A percentile compares a stretch with the other conserved stretches of the same genome.
These are phyloP conservation scores for Xenopus petersii DNA, from an alignment of 2,797 vertebrate species.

Conservation along the genomic window DNA sequence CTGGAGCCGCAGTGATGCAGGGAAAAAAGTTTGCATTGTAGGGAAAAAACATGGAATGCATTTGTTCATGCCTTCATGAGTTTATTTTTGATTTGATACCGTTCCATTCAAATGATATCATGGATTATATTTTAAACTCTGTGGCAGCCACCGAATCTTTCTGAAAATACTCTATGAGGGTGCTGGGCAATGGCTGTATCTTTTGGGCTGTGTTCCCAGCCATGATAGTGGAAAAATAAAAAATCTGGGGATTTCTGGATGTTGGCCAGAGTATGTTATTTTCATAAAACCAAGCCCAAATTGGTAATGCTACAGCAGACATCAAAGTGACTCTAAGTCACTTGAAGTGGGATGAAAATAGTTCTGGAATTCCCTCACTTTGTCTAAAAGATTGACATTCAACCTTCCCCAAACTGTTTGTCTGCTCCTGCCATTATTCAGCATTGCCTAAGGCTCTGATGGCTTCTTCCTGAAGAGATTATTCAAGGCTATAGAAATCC, in stretches of 20 bases:
- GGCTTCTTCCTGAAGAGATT: constrained; percentile 45
- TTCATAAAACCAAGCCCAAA: constrained; percentile 33
- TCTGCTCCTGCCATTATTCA: constrained; percentile 37
- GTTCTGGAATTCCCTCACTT: constrained; percentile 45
- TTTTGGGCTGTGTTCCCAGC: neutral
- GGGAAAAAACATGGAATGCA: too few relatives aligned
- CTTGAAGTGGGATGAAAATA: constrained; percentile 49
- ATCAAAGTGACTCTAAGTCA: constrained; percentile 47
- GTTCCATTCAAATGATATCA: neutral
- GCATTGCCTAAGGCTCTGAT: constrained; percentile 34
- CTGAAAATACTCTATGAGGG: constrained; percentile 5
- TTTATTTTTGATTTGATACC: neutral
- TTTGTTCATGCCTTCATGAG: too few relatives aligned
- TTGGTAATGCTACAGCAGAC: constrained; percentile 46
- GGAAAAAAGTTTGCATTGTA: too few relatives aligned
- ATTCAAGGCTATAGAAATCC: constrained; percentile 43
- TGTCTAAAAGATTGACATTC: constrained; percentile 46
- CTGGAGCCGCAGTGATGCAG: too few relatives aligned
- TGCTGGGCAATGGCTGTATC: neutral
- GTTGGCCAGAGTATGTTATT: constrained; percentile 45
- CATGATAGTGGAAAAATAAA: constrained; percentile 14
- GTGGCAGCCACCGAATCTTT: neutral
- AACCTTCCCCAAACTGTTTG: constrained; percentile 40
- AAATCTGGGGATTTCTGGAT: constrained; percentile 38
- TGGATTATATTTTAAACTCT: neutral